These are phyloP conservation scores for Cyrtorhinus lividipennis DNA, from an alignment of 1,140 invertebrate genomes.

Conservation along the genomic window DNA sequence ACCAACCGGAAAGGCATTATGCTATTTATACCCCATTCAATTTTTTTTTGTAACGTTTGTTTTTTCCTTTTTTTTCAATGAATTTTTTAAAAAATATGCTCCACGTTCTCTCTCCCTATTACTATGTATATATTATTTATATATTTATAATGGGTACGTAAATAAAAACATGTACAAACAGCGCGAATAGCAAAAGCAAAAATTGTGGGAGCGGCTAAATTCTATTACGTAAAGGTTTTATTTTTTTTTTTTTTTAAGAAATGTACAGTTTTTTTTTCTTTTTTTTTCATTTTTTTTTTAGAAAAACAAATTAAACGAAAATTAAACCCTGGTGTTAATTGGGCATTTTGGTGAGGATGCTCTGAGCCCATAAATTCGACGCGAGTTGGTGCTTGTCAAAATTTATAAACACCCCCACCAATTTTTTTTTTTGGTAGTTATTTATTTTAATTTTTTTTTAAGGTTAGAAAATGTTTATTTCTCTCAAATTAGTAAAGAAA, in stretches of 20 bases:
- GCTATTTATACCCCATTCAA: neutral
- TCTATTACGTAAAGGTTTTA: conserved; percentile 11
- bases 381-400: neutral
- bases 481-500: no score
- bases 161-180: conserved; percentile 17
- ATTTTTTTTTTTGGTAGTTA: neutral
- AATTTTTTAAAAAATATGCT: conserved; percentile 15
- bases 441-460: neutral
- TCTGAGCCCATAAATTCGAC: conserved; percentile 14
- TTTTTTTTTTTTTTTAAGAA: conserved; percentile 16
- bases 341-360: conserved; percentile 7
- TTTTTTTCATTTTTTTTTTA: conserved; percentile 6
- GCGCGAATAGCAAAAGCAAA: conserved; percentile 19
- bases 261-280: conserved; percentile 16
- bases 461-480: no score
- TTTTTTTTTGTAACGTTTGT: neutral
- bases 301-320: conserved; percentile 10
- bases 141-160: conserved; percentile 7
- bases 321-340: conserved; percentile 6
- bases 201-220: conserved; percentile 20
- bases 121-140: conserved; percentile 14
- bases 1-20: conserved; percentile 5
- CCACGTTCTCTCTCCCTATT: neutral
- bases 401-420: conserved; percentile 4
- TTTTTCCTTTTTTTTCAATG: neutral